Conservation (phyloP, 2,888 invertebrate genomes). For the Ecliptopera silaceata region DNA sequence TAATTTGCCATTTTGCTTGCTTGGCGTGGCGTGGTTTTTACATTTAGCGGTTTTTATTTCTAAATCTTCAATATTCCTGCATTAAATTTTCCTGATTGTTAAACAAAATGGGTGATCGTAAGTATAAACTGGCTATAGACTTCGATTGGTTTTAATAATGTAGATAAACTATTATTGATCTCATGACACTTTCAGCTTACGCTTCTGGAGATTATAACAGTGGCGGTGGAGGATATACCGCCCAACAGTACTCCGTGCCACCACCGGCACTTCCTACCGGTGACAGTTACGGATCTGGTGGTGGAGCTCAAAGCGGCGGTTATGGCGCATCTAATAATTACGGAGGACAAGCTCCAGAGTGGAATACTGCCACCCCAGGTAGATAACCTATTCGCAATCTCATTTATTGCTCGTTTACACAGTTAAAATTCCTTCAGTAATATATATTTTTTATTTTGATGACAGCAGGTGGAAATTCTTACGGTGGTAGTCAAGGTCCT, state of each 20-base stretch:
- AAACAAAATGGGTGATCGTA: constrained; percentile 52
- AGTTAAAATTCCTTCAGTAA: too few relatives aligned
- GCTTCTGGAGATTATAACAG: constrained; percentile 69
- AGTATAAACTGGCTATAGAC: constrained; percentile 34
- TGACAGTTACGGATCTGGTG: constrained; percentile 65
- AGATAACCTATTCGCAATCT: constrained; percentile 28
- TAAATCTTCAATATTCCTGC: neutral
- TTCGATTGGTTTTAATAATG: too few relatives aligned
- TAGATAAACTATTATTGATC: neutral
- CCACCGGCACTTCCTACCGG: constrained; percentile 68
- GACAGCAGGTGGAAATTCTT: constrained; percentile 57
- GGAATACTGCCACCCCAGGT: constrained; percentile 66
- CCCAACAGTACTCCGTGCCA: constrained; percentile 76
- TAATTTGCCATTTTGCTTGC: neutral
- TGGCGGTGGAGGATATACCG: constrained; percentile 67
- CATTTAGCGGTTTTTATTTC: constrained; percentile 1
- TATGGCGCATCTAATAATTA: constrained; percentile 58
- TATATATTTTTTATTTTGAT: neutral
- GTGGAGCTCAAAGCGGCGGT: constrained; percentile 58
- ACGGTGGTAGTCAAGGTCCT: constrained; percentile 50
- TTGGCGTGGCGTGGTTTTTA: constrained; percentile 40
- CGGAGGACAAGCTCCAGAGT: constrained; percentile 60
- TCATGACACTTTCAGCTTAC: constrained; percentile 50
- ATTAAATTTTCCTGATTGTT: neutral
- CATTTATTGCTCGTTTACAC: neutral